Conservation (phyloP, 1,140 invertebrate species). For the Spodoptera frugiperda region DNA sequence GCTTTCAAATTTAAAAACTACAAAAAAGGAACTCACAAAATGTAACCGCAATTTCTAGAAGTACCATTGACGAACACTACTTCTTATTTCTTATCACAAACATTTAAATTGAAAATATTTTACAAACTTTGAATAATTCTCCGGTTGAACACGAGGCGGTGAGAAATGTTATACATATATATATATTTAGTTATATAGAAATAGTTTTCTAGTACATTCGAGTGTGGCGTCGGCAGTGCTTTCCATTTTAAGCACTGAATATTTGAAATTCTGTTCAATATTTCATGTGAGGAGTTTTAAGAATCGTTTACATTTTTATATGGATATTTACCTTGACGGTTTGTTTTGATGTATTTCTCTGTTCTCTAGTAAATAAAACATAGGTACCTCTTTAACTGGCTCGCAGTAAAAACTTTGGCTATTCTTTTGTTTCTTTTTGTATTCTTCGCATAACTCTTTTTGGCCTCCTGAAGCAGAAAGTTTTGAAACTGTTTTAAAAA, state of each 20-base stretch:
- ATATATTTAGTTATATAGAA: conserved; percentile 2
- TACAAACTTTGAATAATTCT: not conserved
- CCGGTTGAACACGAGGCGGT: not conserved
- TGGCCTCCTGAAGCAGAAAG: no score
- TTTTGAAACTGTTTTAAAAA: no score
- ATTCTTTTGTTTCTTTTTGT: no score
- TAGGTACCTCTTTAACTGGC: no score
- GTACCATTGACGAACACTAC: no score
- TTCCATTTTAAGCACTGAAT: not conserved
- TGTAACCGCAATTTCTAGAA: no score
- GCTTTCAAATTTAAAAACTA: no score
- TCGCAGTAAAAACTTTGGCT: no score
- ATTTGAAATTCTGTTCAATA: conserved; percentile 8
- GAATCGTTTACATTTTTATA: conserved; percentile 1
- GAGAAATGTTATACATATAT: not conserved
- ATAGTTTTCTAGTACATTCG: not conserved
- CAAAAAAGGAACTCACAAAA: no score
- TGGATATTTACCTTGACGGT: not conserved
- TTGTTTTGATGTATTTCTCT: not conserved
- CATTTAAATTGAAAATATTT: no score
- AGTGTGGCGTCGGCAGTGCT: not conserved
- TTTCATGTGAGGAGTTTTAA: not conserved
- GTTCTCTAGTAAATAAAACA: not conserved
- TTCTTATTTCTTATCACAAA: no score
- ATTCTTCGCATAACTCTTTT: no score